Base-by-base conservation (phyloP, 2,113 vertebrate genomes). In the Tringa solitaria region DNA sequence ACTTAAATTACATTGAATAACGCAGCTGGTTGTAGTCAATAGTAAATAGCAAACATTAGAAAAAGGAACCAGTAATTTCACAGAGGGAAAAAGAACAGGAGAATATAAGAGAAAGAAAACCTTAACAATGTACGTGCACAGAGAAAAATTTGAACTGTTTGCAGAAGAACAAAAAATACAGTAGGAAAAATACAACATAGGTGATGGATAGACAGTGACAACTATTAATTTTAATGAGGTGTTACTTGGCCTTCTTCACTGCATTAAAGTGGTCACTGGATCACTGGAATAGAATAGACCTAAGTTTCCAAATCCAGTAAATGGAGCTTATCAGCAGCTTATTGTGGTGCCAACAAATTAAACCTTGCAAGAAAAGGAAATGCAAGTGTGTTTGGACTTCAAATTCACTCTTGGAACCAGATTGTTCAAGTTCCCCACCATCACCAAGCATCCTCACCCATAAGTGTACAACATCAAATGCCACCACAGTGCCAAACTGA, bases 1-100 rank as follows among this genome's bases (percentile, higher is more conserved):
- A 61, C 65, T 84, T 78, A 85, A 87, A 91, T 65, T 84, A 21
- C 22, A 33, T n/a, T 59, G 67, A 90, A 80, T 94, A 73, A 88
- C 45, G 81, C 2, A 8, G 39, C 24, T 24, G 23, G 8, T 14
- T 16, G 4, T 33, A 45, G 70, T 80, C 51, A 60, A 82, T 19
- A 82, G 6, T 7, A n/a, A 68, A 30, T 16, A 33, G 59, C 83
- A 93, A 87, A 85, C 15, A 56, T 27, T 43, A 39, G 35, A 51
- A 88, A 93, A 85, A 10, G 2, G 23, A 77, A 2, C 3, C 23
- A 28, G 10, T 33, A 24, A 5, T 69, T 75, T 76, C n/a, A 51
- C 33, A 53, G 24, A 37, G 48, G 16, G 28, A 39, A 64, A 64
- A 93, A 75, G 54, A 82, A 41, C 4, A 20, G 7, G 7, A 43